A percentile compares a stretch with the other conserved stretches of the same genome.
Conservation (phyloP, 2,113 vertebrate genomes). For the Xenotilapia flavipinnis region DNA sequence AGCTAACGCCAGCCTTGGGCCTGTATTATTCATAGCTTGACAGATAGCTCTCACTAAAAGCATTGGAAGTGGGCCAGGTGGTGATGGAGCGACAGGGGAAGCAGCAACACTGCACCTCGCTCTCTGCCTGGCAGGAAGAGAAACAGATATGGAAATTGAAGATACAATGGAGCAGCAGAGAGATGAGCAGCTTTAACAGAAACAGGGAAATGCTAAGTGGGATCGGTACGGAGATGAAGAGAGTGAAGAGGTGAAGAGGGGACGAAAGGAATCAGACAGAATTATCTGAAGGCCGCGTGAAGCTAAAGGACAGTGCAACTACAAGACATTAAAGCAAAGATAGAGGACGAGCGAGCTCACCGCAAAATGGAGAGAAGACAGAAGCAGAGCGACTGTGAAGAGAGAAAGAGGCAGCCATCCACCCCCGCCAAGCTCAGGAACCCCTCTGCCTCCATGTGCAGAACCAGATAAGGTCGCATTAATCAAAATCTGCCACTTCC, state of each 20-base stretch:
- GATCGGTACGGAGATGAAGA: slow-evolving; percentile 55
- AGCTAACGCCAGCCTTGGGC: slow-evolving; percentile 83
- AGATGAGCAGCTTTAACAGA: slow-evolving; percentile 5
- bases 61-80: slow-evolving; percentile 90
- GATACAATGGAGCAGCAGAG: neutral
- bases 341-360: neutral
- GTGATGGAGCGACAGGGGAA: slow-evolving; percentile 80
- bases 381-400: slow-evolving; percentile 5
- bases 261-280: neutral
- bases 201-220: slow-evolving; percentile 7
- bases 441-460: slow-evolving; percentile 76
- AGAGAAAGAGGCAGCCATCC: slow-evolving; percentile 59
- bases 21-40: slow-evolving; percentile 99
- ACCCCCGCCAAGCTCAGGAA: slow-evolving; percentile 63
- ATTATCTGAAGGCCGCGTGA: neutral
- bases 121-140: slow-evolving; percentile 21
- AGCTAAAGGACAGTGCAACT: neutral
- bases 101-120: slow-evolving; percentile 62
- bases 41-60: slow-evolving; percentile 98
- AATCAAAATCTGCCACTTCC: slow-evolving; percentile 81
- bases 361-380: neutral
- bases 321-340: slow-evolving; percentile 11
- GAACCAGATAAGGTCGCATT: slow-evolving; percentile 89
- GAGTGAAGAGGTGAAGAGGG: slow-evolving; percentile 9
- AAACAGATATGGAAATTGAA: slow-evolving; percentile 1